Conservation (phyloP, 2,888 invertebrate genomes). For the Cephus sareptanus region DNA sequence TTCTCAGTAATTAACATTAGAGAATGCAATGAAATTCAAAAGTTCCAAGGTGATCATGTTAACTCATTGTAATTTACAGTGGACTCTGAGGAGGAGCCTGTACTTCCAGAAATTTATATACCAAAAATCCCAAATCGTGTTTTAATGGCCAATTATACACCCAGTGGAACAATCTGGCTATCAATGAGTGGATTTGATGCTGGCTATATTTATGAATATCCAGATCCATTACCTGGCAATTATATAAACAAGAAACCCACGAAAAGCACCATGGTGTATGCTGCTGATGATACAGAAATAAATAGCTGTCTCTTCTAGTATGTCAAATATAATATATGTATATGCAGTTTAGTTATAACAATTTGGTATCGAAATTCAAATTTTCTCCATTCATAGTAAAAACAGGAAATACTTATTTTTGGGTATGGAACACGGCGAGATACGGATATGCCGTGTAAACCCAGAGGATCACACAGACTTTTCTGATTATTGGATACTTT, state of each 20-base stretch:
- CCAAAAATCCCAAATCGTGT: conserved; percentile 72
- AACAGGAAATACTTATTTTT: conserved; percentile 70
- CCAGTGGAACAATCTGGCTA: conserved; percentile 70
- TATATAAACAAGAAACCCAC: conserved; percentile 64
- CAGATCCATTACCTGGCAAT: conserved; percentile 29
- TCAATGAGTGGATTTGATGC: conserved; percentile 76
- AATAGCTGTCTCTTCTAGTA: conserved; percentile 69
- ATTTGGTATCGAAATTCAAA: conserved; percentile 8
- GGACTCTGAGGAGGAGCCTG: conserved; percentile 70
- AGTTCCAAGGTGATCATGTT: conserved; percentile 2
- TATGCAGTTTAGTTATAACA: neutral
- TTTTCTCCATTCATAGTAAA: conserved; percentile 56
- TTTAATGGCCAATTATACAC: conserved; percentile 70
- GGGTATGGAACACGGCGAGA: conserved; percentile 72
- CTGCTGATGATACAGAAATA: conserved; percentile 72
- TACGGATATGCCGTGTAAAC: conserved; percentile 70
- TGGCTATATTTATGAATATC: conserved; percentile 75
- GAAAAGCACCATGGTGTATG: conserved; percentile 66
- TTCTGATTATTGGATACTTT: conserved; percentile 74
- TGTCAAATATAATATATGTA: conserved; percentile 29
- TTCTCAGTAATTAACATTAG: conserved; percentile 68
- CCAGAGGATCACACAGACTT: conserved; percentile 68
- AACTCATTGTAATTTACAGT: conserved; percentile 54
- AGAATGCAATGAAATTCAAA: neutral
- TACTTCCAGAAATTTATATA: conserved; percentile 66